These are phyloP conservation scores for Dryas iulia DNA, from an alignment of 1,140 invertebrate species.

Conservation along the genomic window DNA sequence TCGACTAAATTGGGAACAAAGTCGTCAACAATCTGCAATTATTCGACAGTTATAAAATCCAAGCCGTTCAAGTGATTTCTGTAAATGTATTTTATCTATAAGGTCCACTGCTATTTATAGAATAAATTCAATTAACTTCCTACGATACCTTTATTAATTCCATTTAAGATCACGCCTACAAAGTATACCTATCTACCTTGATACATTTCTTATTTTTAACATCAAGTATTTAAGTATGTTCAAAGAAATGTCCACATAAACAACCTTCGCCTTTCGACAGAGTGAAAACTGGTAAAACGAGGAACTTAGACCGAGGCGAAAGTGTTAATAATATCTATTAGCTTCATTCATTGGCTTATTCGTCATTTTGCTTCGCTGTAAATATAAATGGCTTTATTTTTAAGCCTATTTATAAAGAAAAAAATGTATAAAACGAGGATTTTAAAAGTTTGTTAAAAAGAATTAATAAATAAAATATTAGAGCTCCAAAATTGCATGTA, in stretches of 20 bases:
- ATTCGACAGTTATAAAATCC: constrained; percentile 10
- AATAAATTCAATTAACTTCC: background rate
- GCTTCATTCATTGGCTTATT: background rate
- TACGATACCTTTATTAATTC: background rate
- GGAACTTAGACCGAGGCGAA: background rate
- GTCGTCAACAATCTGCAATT: background rate
- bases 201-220: background rate
- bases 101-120: constrained; percentile 1
- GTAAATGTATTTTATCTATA: constrained; percentile 9
- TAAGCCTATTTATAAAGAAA: background rate
- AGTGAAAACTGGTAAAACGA: constrained; percentile 3
- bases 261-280: background rate
- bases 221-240: background rate
- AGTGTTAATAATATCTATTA: constrained; percentile 4
- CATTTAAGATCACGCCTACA: constrained; percentile 13
- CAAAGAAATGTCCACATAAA: background rate
- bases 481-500: background rate
- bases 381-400: background rate
- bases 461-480: background rate
- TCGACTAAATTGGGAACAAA: constrained; percentile 16
- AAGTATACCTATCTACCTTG: background rate
- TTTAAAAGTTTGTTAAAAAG: no score
- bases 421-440: background rate
- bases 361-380: background rate
- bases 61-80: background rate